Base-by-base conservation (phyloP, 2,888 invertebrate species). In the Invenusta paracnida region DNA sequence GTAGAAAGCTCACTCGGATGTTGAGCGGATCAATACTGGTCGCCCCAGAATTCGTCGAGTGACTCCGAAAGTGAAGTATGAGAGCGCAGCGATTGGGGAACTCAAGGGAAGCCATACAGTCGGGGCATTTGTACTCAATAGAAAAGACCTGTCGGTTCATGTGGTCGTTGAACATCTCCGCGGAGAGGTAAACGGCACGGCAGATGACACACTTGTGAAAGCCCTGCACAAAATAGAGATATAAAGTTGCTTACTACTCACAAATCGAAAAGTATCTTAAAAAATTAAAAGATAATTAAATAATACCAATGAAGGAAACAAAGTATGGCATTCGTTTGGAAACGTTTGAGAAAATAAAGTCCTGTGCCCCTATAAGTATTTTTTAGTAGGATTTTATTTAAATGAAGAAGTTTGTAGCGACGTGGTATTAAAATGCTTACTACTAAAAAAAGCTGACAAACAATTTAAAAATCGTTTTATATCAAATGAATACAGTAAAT, bases 161-260 rank as follows among this genome's bases (percentile, higher is more conserved):
- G 48, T 83, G 83, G 28, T 31, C 31, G 28, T 83, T 83, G 28
- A 30, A 83, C 83, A 83, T 83, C 5, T 83, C 83, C 66, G 83
- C 31, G 1, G 31, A 31, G 1, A 48, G 48, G 17, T 48, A 48
- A 5, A 48, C 48, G 17, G 48, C 48, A 5, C 48, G 48, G 48
- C 48, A 48, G 48, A 48, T 48, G 5, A 48, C 48, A 17, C 48
- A 48, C 17, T 48, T 48, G 48, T 48, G 48, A 17, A 48, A 48
- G 48, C 48, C 48, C 48, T 48, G 48, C 5, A 11, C 17, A 11
- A 5, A 48, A 5, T 5, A 48, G 5, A 48, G 48, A 48, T 17
- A 11, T 48, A 48, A 17, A 48, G 48, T 17, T 48, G 5, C 17
- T 11, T 17, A 48, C 48, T 48, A 48, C 48, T 48, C 48, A 48